Base-by-base conservation (phyloP, 2,797 vertebrate genomes). In the Alosa sapidissima region DNA sequence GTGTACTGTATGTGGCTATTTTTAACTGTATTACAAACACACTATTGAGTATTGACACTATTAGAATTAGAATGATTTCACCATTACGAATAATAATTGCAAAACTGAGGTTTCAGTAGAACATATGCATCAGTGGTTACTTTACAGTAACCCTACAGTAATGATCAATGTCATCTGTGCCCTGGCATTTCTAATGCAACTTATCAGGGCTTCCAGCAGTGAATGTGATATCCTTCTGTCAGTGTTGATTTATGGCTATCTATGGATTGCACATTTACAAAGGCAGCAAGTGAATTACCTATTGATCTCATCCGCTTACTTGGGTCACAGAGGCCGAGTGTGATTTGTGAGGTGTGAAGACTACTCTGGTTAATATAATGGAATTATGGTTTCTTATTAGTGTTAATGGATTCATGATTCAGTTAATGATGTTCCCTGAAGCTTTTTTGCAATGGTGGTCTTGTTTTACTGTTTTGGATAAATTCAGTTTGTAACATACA, bases 221-320 rank as follows among this genome's bases (percentile, higher is more conserved):
- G 82, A 89, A 86, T 24, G 62, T 68, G 85, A 86, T 84, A 75
- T 81, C 52, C 85, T 84, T 84, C 10, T 84, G 82, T 86, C 81
- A 72, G 55, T 52, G 85, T 83, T 90, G 88, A 90, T 90, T 90
- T 86, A 89, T 88, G 83, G 85, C 81, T 81, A 45, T 60, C 84
- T 75, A 84, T 83, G 82, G 87, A 89, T 88, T 86, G 86, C 82
- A 85, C 83, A 89, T 88, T 87, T 88, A 84, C 83, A 86, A 75
- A 86, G 86, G 85, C 88, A 87, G 81, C 60, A 85, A 90, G 89
- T 88, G 88, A 89, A 90, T 90, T 90, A 87, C 81, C 88, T 89
- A 90, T 90, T 87, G 89, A 90, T 89, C 85, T 8, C 36, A 33
- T 13, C 45, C 3, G 45, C 19, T 75, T 11, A 83, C 7, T 75